Evolutionary conservation across 2,113 vertebrate species (phyloP).

Genomic region (Aptenodytes forsteri): DNA sequence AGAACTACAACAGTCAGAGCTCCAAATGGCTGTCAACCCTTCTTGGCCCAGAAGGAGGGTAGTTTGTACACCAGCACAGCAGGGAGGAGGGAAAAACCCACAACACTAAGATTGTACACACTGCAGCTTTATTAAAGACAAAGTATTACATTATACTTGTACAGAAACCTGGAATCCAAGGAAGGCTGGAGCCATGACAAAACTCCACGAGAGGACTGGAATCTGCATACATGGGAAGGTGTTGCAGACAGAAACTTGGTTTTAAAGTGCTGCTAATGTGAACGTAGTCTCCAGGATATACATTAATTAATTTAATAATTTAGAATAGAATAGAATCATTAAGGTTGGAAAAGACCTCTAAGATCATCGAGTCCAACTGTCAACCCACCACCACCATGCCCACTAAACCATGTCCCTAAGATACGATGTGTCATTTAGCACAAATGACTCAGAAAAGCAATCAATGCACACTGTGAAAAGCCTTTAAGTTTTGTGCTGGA

Average conservation of each 20-base stretch:
- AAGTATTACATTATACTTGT: not conserved
- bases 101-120: not conserved
- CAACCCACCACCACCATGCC: too few species aligned
- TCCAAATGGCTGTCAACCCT: not conserved
- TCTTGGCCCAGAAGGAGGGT: not conserved
- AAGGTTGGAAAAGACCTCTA: too few species aligned
- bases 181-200: not conserved
- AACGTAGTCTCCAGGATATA: not conserved
- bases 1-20: not conserved
- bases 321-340: too few species aligned
- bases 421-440: not conserved
- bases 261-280: not conserved
- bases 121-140: constrained; percentile 10
- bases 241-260: not conserved
- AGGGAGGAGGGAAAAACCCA: not conserved
- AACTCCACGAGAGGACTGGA: not conserved
- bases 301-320: too few species aligned
- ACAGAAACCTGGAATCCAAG: not conserved
- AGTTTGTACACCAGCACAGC: not conserved
- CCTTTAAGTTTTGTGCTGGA: not conserved
- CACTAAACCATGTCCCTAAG: too few species aligned
- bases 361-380: too few species aligned
- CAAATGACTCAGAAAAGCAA: not conserved
- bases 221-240: not conserved
- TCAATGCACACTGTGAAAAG: not conserved